Evolutionary conservation across 1,140 invertebrate genomes (phyloP), one percentile per base, ranked within the genome.

Genomic region (Drosophila watanabei): DNA sequence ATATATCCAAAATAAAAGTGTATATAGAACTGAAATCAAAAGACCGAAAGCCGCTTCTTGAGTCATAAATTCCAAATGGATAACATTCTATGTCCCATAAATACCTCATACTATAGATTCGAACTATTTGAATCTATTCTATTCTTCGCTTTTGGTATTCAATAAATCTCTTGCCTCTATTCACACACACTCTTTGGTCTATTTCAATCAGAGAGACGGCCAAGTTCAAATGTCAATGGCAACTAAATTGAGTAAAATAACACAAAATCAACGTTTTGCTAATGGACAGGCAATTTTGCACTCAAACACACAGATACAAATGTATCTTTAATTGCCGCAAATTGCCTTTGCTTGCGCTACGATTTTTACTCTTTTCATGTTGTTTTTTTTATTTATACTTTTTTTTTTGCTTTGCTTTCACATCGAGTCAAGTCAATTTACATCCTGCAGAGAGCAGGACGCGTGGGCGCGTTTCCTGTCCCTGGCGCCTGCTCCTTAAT

Each of bases 191-290:
- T 72, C 65, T 70, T 62, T 77, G 65, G 70, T 79, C 82, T 66
- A 80, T 80, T 78, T 82, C 66, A 82, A 83, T 72, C 77, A 68
- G 66, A 61, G 66, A 61, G 65, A 41, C 39, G 48, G 35, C 14
- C 82, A 86, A 82, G 86, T 91, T 90, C 86, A 90, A 91, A 90
- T 91, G 86, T 90, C 86, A 91, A 91, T 90, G 87, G 82, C 82
- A 90, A 91, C 58, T 86, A 77, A 91, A 82, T 89, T 82, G 80
- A 71, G 65, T 49, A 54, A 63, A 66, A 75, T 56, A 73, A 59
- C 63, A 86, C 69, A 69, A 71, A 80, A 69, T 56, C 56, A 76
- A 75, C 66, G 51, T 46, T 70, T 75, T 71, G 79, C 83, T 86
- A 87, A 86, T 86, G 65, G 76, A 71, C 75, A 30, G 61, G 68